Evolutionary conservation across 2,797 vertebrate species (phyloP).

Genomic region (Somateria mollissima): DNA sequence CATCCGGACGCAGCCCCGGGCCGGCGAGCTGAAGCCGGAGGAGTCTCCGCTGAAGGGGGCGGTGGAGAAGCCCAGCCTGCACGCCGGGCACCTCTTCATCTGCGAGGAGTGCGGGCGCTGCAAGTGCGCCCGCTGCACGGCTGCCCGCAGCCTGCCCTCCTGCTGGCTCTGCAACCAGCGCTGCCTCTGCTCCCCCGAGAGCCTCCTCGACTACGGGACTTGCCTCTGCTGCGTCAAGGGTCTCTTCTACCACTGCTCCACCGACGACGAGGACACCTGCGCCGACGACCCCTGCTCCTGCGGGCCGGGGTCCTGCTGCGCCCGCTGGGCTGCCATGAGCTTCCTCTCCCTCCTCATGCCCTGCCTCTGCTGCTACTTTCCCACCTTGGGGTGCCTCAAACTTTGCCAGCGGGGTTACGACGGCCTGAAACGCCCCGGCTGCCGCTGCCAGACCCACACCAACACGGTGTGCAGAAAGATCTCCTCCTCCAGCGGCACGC

Average conservation of each 20-base stretch:
- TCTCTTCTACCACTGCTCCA: constrained; percentile 97
- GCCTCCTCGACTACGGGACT: constrained; percentile 90
- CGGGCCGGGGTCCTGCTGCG: constrained; percentile 84
- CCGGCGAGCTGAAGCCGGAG: constrained; percentile 82
- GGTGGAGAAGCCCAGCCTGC: constrained; percentile 75
- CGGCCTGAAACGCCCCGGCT: constrained; percentile 89
- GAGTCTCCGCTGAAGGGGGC: constrained; percentile 82
- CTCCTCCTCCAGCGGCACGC: constrained; percentile 82
- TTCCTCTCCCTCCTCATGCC: constrained; percentile 91
- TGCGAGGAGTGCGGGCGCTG: constrained; percentile 96
- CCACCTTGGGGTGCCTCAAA: constrained; percentile 92
- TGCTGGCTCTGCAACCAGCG: constrained; percentile 94
- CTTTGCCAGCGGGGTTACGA: constrained; percentile 92
- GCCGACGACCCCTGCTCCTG: constrained; percentile 96
- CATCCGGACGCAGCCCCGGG: constrained; percentile 86
- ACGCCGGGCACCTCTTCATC: constrained; percentile 86
- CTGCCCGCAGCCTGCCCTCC: constrained; percentile 89
- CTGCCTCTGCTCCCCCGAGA: constrained; percentile 93
- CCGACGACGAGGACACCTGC: constrained; percentile 94
- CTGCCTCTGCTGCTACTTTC: constrained; percentile 99
- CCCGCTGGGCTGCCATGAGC: constrained; percentile 93
- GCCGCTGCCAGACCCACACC: constrained; percentile 93
- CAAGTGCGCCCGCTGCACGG: constrained; percentile 90
- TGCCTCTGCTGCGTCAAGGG: constrained; percentile 96
- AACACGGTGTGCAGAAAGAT: constrained; percentile 97